Percentiles rank a stretch among this genome's conserved stretches.
phyloP scores from a whole-genome alignment of 2,888 invertebrate genomes.

The Lasioglossum oenotherae region DNA sequence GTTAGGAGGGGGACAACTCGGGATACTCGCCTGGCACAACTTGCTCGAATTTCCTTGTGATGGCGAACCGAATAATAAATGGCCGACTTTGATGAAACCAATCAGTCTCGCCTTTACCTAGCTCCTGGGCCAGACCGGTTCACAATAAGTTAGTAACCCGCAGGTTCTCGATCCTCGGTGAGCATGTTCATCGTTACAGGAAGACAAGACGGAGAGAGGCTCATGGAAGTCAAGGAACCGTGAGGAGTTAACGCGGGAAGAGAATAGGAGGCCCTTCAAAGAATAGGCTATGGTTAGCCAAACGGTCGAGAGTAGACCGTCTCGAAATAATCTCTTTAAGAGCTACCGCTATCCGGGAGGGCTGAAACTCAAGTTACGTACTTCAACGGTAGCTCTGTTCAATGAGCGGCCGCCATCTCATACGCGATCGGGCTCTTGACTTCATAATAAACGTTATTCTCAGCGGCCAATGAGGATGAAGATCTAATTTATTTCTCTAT shows the following conservation, averaged over 20 bases:
- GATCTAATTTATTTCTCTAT: conserved; percentile 18
- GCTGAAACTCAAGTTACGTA: conserved; percentile 62
- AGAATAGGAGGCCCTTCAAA: conserved; percentile 67
- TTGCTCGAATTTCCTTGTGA: conserved; percentile 21
- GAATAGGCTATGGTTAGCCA: conserved; percentile 64
- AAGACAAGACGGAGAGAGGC: conserved; percentile 60
- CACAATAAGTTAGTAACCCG: conserved; percentile 37
- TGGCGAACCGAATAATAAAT: conserved; percentile 31
- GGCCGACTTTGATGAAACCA: conserved; percentile 33
- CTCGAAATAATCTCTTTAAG: conserved; percentile 73
- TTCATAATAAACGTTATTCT: conserved; percentile 26
- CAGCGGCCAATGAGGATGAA: conserved; percentile 15
- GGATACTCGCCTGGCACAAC: background rate
- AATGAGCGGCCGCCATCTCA: conserved; percentile 34
- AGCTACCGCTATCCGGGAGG: conserved; percentile 58
- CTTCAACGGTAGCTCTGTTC: conserved; percentile 48
- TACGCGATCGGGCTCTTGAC: conserved; percentile 41
- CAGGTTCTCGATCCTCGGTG: conserved; percentile 32
- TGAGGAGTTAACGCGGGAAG: conserved; percentile 52
- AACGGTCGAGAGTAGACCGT: conserved; percentile 55
- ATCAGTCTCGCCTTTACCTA: conserved; percentile 36
- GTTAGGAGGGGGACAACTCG: background rate
- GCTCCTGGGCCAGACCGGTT: conserved; percentile 32
- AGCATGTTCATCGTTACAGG: conserved; percentile 63
- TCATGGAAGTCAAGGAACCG: conserved; percentile 66